Percentiles rank a stretch among this genome's conserved stretches.
Evolutionary conservation across 2,113 vertebrate genomes (phyloP).

Genomic region (Pundamilia nyererei): DNA sequence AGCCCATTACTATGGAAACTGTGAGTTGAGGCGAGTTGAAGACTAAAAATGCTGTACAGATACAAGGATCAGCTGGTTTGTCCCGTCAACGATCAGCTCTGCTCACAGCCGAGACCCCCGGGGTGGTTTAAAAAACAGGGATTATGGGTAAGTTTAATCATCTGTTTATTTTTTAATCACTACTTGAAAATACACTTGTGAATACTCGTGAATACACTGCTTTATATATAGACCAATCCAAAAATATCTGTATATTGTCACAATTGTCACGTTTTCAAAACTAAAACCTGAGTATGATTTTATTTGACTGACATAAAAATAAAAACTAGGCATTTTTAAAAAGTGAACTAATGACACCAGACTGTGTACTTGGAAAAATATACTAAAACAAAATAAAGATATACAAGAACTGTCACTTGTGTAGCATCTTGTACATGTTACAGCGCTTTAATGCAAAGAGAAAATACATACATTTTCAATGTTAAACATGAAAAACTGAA

Average conservation of each 20-base stretch:
- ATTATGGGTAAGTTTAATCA: conserved; percentile 37
- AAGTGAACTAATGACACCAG: neutral
- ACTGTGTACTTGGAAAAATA: neutral
- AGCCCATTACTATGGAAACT: conserved; percentile 79
- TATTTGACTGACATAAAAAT: neutral
- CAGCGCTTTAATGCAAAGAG: neutral
- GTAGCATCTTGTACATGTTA: neutral
- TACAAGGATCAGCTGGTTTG: conserved; percentile 64
- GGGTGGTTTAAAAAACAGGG: neutral
- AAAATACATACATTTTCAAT: accelerated
- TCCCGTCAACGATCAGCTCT: neutral
- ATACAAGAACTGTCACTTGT: neutral
- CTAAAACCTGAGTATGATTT: neutral
- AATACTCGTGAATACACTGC: neutral
- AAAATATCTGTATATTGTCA: neutral
- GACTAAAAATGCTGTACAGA: conserved; percentile 84
- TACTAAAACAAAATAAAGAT: neutral
- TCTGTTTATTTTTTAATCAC: neutral
- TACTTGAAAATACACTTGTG: neutral
- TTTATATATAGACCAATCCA: neutral
- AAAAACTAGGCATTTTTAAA: neutral
- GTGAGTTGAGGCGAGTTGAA: conserved; percentile 82
- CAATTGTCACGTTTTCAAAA: neutral
- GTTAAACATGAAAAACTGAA: neutral
- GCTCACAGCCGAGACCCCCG: neutral